These are phyloP conservation scores for Pteropus rufus DNA, from an alignment of 2,797 vertebrate genomes.

Conservation along the genomic window DNA sequence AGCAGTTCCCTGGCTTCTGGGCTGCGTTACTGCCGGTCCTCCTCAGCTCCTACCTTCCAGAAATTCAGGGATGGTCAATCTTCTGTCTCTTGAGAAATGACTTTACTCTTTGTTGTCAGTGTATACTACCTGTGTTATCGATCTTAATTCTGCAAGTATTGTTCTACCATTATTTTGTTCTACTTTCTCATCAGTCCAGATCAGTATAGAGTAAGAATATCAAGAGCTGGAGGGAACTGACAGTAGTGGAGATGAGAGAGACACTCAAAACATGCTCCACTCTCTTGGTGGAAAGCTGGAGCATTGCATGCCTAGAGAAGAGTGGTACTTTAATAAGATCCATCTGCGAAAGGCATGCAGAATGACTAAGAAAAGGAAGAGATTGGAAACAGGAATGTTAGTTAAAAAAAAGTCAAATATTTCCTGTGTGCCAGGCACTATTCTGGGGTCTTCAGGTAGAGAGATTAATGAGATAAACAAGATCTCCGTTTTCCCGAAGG, in stretches of 20 bases:
- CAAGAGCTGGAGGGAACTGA: neutral
- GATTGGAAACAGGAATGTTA: neutral
- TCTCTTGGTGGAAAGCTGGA: neutral
- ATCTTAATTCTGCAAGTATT: neutral
- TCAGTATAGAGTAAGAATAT: neutral
- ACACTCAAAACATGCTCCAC: neutral
- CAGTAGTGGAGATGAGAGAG: neutral
- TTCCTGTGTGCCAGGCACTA: neutral
- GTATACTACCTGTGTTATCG: neutral
- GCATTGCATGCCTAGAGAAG: neutral
- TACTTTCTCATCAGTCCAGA: neutral
- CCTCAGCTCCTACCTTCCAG: neutral
- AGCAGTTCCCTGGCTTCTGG: neutral
- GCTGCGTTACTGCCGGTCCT: neutral
- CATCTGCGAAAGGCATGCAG: neutral
- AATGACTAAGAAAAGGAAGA: neutral
- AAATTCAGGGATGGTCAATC: neutral
- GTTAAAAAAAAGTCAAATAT: neutral
- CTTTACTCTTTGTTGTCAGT: neutral
- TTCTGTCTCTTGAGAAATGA: conserved; percentile 10
- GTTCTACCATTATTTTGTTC: conserved; percentile 2
- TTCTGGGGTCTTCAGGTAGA: neutral
- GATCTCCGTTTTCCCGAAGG: neutral
- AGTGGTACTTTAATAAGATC: neutral
- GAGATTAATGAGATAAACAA: neutral